Evolutionary conservation across 2,113 vertebrate species (phyloP).

Genomic region (Struthio camelus): DNA sequence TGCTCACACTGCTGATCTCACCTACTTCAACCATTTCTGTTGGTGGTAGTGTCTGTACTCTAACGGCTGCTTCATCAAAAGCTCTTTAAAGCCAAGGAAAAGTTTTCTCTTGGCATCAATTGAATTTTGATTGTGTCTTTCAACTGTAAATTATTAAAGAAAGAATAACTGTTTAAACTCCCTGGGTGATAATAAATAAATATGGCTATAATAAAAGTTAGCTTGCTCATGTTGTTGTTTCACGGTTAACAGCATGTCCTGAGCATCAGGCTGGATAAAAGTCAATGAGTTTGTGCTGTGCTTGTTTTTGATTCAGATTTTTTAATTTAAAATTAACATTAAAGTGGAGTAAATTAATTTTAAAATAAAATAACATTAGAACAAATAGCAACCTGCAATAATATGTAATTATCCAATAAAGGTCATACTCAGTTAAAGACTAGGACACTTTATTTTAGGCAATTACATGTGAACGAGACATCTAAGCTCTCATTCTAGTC

Average conservation of each 20-base stretch:
- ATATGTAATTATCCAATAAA: neutral
- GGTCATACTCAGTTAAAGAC: neutral
- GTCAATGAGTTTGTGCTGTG: neutral
- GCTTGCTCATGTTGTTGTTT: neutral
- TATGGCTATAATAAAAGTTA: neutral
- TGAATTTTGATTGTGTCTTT: neutral
- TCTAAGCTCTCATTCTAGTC: neutral
- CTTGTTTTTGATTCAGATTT: neutral
- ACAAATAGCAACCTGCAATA: neutral
- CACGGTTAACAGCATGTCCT: neutral
- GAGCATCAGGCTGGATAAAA: neutral
- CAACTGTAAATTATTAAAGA: neutral
- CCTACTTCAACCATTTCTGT: neutral
- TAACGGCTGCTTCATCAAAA: neutral
- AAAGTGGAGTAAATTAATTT: neutral
- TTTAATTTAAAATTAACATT: neutral
- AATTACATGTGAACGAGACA: neutral
- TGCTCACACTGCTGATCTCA: neutral
- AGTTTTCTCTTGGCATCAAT: neutral
- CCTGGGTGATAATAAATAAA: neutral
- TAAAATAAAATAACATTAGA: neutral
- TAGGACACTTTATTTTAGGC: neutral
- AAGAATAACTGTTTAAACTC: neutral
- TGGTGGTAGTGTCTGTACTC: neutral
- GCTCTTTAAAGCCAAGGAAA: neutral